Conservation (phyloP, 2,797 vertebrate genomes). For the Florisuga fusca region DNA sequence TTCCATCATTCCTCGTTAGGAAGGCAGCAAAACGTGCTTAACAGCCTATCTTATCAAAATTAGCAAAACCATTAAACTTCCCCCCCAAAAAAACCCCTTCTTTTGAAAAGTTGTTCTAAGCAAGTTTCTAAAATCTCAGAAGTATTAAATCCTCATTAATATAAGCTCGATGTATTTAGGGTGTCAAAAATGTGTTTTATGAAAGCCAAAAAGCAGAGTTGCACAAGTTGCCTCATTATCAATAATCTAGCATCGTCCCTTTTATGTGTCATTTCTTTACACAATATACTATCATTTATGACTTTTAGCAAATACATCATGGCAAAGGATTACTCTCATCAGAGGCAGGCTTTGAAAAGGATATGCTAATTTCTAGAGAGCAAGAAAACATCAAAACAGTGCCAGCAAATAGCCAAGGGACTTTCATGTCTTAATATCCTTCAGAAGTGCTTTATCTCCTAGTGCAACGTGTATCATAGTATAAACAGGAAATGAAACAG, state of each 20-base stretch:
- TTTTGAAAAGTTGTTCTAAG: conserved; percentile 74
- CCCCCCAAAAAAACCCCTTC: conserved; percentile 30
- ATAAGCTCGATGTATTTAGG: conserved; percentile 79
- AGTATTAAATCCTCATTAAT: conserved; percentile 82
- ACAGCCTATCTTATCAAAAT: conserved; percentile 73
- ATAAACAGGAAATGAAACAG: conserved; percentile 92
- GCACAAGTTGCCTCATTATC: conserved; percentile 87
- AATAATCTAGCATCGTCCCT: conserved; percentile 89
- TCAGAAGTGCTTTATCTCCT: conserved; percentile 96
- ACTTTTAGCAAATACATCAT: conserved; percentile 92
- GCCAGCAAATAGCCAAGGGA: conserved; percentile 95
- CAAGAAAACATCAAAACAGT: conserved; percentile 97
- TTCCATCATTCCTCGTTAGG: conserved; percentile 45
- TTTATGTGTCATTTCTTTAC: conserved; percentile 91
- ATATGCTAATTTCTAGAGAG: conserved; percentile 98
- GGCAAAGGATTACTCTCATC: conserved; percentile 91
- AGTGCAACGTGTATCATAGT: conserved; percentile 89
- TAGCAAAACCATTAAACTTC: conserved; percentile 67
- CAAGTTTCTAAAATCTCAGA: conserved; percentile 76
- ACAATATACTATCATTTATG: conserved; percentile 91
- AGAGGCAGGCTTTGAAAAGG: conserved; percentile 90
- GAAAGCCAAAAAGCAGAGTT: conserved; percentile 80
- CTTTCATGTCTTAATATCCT: conserved; percentile 95
- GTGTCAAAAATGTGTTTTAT: conserved; percentile 81
- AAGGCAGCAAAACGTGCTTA: conserved; percentile 69